Evolutionary conservation across 2,113 vertebrate species (phyloP).

Genomic region (Datnioides undecimradiatus): DNA sequence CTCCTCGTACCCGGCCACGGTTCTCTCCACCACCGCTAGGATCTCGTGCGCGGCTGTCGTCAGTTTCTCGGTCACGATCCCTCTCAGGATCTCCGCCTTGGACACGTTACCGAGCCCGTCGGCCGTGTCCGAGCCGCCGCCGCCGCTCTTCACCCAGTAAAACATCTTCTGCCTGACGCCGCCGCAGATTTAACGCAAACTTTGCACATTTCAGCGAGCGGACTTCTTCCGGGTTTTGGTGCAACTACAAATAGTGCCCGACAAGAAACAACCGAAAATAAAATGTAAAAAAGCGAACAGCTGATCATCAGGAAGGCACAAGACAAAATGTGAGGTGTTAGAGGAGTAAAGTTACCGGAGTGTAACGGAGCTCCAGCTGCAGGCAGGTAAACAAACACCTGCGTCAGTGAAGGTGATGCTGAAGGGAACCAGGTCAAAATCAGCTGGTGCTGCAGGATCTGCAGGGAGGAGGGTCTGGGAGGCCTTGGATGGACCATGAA

Average conservation of each 20-base stretch:
- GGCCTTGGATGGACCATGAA: no score
- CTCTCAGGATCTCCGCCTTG: background rate
- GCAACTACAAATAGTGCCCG: background rate
- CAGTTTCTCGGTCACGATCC: conserved; percentile 33
- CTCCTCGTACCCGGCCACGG: conserved; percentile 50
- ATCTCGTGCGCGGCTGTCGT: conserved; percentile 43
- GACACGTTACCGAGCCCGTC: background rate
- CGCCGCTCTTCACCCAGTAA: background rate
- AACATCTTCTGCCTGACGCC: background rate
- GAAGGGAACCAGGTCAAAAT: no score
- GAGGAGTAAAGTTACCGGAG: no score
- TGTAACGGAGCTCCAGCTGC: no score
- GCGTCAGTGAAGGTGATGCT: no score
- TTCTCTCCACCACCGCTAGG: conserved; percentile 39
- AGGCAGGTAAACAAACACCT: no score
- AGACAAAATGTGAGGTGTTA: no score
- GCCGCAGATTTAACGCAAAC: background rate
- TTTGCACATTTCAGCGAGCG: background rate
- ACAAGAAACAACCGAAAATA: background rate
- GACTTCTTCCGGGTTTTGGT: background rate
- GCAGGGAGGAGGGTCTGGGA: no score
- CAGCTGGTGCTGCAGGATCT: no score
- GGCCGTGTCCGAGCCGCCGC: background rate
- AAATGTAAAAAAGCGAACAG: no score
- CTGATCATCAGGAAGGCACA: no score